Evolutionary conservation across 2,888 invertebrate genomes (phyloP).

Genomic region (Mythimna lalbum): DNA sequence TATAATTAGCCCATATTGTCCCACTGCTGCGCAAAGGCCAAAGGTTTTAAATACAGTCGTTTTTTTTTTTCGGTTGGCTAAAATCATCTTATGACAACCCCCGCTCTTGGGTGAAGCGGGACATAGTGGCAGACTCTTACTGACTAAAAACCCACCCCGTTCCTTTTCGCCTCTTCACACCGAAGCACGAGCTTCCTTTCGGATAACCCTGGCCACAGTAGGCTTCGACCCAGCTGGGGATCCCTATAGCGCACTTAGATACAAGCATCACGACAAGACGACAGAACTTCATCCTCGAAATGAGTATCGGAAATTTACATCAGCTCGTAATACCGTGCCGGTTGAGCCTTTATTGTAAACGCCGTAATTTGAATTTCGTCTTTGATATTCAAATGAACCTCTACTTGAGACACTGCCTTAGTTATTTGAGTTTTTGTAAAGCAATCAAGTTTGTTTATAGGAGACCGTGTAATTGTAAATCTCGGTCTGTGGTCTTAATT

Average conservation of each 20-base stretch:
- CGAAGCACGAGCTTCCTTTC: no score
- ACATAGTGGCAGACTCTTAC: no score
- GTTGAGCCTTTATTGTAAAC: conserved; percentile 90
- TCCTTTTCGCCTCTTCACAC: no score
- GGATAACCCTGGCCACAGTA: no score
- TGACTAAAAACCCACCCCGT: no score
- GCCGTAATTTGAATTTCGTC: conserved; percentile 90
- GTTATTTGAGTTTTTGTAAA: conserved; percentile 91
- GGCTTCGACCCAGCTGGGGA: no score
- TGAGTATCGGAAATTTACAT: conserved; percentile 91
- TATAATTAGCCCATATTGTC: no score
- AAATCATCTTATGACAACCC: no score
- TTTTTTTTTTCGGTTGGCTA: no score
- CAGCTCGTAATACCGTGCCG: conserved; percentile 89
- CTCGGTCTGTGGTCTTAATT: conserved; percentile 89
- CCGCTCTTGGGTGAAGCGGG: no score
- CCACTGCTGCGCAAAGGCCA: no score
- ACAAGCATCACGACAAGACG: conserved; percentile 82
- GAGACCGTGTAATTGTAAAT: conserved; percentile 89
- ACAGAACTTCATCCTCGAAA: conserved; percentile 88
- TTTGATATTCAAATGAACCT: conserved; percentile 90
- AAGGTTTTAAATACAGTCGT: no score
- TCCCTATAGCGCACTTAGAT: conserved; percentile 69
- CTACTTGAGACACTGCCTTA: conserved; percentile 91
- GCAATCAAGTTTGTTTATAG: conserved; percentile 91